Percentiles rank a stretch among this genome's conserved stretches.
These are phyloP conservation scores for Ursus arctos DNA, from an alignment of 2,113 vertebrate species.

Conservation along the genomic window DNA sequence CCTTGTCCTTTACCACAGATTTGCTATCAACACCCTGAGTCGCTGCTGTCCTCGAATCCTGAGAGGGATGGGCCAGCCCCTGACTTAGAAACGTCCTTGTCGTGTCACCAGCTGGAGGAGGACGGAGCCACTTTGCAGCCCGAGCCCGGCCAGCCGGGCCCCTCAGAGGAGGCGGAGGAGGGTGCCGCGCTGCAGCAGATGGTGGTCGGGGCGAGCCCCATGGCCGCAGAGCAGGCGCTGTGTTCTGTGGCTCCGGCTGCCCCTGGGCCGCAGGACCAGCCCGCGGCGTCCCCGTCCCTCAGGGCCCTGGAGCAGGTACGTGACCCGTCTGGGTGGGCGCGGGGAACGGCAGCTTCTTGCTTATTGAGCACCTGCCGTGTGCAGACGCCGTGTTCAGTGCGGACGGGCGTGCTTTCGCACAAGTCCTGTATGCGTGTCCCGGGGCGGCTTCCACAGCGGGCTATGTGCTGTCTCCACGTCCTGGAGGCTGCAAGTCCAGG, in stretches of 20 bases:
- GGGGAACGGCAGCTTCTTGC: accelerated
- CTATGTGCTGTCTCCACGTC: accelerated
- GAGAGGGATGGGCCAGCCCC: accelerated
- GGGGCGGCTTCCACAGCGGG: neutral
- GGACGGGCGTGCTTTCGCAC: accelerated
- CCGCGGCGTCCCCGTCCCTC: accelerated
- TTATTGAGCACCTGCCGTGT: accelerated
- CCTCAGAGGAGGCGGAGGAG: accelerated
- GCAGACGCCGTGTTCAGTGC: accelerated
- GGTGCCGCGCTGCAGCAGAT: accelerated
- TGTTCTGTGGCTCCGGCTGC: accelerated
- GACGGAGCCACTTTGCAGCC: accelerated
- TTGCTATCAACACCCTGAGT: accelerated
- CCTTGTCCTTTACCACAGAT: neutral
- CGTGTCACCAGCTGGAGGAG: accelerated
- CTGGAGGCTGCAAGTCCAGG: neutral
- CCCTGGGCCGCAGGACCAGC: accelerated
- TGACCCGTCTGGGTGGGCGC: accelerated
- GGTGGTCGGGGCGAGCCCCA: accelerated
- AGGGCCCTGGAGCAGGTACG: accelerated
- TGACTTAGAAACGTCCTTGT: accelerated
- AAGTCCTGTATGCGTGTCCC: accelerated
- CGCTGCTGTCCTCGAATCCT: accelerated
- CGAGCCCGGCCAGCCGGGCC: accelerated
- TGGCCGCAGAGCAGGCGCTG: accelerated